phyloP scores from a whole-genome alignment of 2,113 vertebrate species.

The Thermophis baileyi region DNA sequence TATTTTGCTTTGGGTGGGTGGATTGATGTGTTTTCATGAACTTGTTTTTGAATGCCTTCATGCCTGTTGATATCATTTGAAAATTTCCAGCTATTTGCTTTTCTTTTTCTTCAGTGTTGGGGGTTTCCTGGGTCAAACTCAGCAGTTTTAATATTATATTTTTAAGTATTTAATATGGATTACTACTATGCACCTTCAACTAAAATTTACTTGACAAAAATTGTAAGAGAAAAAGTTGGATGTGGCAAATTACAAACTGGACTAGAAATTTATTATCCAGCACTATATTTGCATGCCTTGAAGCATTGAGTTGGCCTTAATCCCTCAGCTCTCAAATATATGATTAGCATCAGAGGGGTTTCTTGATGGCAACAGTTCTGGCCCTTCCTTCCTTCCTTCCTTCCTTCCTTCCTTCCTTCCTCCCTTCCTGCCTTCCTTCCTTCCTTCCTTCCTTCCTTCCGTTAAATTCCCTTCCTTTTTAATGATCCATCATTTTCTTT shows the following conservation, averaged over 20 bases:
- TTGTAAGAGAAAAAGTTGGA: not conserved
- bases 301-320: not conserved
- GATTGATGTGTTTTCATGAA: not conserved
- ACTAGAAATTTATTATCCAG: not conserved
- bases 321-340: not conserved
- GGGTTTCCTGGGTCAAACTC: not conserved
- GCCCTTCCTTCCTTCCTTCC: not conserved
- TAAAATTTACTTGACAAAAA: not conserved
- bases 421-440: not conserved
- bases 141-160: not conserved
- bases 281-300: not conserved
- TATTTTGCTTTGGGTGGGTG: not conserved
- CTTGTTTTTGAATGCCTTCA: not conserved
- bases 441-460: too few relatives aligned
- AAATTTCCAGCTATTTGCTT: not conserved
- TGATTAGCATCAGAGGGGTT: not conserved
- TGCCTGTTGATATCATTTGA: conserved; percentile 1
- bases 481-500: not conserved
- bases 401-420: too few relatives aligned
- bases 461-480: not conserved
- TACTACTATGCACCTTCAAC: not conserved
- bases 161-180: not conserved
- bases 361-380: not conserved
- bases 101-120: not conserved
- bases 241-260: not conserved